Percentiles rank a stretch among this genome's conserved stretches.
phyloP scores from a whole-genome alignment of 2,113 vertebrate species.

The Syngnathus typhle region DNA sequence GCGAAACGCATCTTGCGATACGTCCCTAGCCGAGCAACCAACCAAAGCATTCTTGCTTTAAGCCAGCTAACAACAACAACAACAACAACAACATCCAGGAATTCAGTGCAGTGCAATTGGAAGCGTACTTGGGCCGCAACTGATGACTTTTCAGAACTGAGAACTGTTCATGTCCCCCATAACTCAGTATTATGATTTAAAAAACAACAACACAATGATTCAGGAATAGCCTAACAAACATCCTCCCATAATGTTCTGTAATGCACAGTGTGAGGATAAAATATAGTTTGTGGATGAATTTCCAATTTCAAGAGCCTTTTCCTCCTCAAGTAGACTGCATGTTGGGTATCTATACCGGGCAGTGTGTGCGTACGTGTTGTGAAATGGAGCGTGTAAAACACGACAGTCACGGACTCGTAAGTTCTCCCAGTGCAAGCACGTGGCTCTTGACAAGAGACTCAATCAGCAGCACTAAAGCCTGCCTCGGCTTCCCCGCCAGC shows the following conservation, averaged over 20 bases:
- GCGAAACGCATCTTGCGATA: too few relatives aligned
- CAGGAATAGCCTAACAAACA: neutral
- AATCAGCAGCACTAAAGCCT: conserved; percentile 70
- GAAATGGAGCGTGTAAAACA: conserved; percentile 45
- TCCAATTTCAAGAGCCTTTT: conserved; percentile 2
- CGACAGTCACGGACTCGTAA: conserved; percentile 56
- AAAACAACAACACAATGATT: too few relatives aligned
- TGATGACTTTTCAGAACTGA: too few relatives aligned
- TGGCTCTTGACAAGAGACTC: conserved; percentile 66
- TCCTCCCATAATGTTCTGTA: neutral
- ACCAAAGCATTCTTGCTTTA: too few relatives aligned
- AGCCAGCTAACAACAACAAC: too few relatives aligned
- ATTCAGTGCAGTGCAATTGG: too few relatives aligned
- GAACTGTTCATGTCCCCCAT: too few relatives aligned
- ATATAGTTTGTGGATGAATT: conserved; percentile 13
- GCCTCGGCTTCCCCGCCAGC: conserved; percentile 47
- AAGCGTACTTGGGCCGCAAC: too few relatives aligned
- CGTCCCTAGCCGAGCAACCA: too few relatives aligned
- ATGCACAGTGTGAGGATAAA: neutral
- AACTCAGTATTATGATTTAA: too few relatives aligned
- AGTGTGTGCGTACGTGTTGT: conserved; percentile 28
- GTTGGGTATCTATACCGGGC: conserved; percentile 50
- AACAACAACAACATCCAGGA: too few relatives aligned
- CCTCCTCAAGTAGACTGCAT: conserved; percentile 20
- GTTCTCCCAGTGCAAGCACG: conserved; percentile 47